These are phyloP conservation scores for Alsophila aescularia DNA, from an alignment of 2,888 invertebrate species.

Conservation along the genomic window DNA sequence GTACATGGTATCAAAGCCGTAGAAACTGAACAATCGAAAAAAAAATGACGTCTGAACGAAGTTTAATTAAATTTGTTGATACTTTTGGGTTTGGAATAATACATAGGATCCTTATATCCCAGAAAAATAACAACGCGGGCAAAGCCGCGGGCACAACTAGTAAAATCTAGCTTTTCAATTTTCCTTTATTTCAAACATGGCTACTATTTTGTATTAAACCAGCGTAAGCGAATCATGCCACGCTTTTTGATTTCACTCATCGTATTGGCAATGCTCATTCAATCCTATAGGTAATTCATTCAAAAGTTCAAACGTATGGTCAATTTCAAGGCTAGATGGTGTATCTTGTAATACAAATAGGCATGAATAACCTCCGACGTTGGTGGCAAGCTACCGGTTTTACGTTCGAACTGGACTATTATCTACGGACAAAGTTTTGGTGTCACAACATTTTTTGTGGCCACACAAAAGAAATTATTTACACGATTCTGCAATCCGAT, in stretches of 20 bases:
- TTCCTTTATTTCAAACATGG: slow-evolving; percentile 9
- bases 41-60: too few relatives aligned
- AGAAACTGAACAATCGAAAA: too few relatives aligned
- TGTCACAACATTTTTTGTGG: slow-evolving; percentile 66
- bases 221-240: slow-evolving; percentile 44
- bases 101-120: too few relatives aligned
- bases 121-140: too few relatives aligned
- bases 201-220: slow-evolving; percentile 35
- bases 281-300: slow-evolving; percentile 61
- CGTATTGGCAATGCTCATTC: slow-evolving; percentile 57
- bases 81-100: too few relatives aligned
- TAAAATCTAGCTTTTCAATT: neutral
- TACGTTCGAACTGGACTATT: slow-evolving; percentile 61
- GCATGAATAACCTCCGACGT: slow-evolving; percentile 50
- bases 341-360: slow-evolving; percentile 51
- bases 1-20: too few relatives aligned
- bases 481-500: slow-evolving; percentile 59
- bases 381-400: slow-evolving; percentile 75
- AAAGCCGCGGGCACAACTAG: too few relatives aligned
- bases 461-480: slow-evolving; percentile 57
- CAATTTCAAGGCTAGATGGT: slow-evolving; percentile 61
- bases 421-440: slow-evolving; percentile 57
- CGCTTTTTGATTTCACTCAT: slow-evolving; percentile 51
- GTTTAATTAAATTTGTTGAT: too few relatives aligned
- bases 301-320: slow-evolving; percentile 58